Percentiles rank a stretch among this genome's conserved stretches.
Evolutionary conservation across 2,888 invertebrate genomes (phyloP).

Genomic region (Dioctria linearis): DNA sequence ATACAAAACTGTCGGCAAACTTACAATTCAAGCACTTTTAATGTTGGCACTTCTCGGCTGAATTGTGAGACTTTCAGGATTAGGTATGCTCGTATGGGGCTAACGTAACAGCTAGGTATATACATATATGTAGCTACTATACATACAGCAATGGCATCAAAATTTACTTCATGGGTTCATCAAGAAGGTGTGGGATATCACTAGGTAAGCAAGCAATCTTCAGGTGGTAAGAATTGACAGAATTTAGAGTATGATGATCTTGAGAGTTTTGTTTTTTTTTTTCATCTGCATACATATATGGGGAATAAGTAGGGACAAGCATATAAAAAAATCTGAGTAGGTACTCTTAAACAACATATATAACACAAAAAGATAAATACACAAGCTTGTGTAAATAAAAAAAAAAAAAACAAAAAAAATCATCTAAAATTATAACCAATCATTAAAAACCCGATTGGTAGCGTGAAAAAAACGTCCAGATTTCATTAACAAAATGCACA

Average conservation of each 20-base stretch:
- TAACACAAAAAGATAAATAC: no score
- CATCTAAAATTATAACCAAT: conserved; percentile 27
- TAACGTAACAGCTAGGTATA: no score
- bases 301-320: no score
- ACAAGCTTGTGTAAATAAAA: no score
- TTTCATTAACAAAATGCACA: conserved; percentile 53
- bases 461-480: conserved; percentile 21
- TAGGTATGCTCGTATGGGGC: neutral
- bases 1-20: conserved; percentile 13
- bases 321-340: no score
- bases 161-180: neutral
- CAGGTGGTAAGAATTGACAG: no score
- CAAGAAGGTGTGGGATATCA: neutral
- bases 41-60: neutral
- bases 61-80: conserved; percentile 4
- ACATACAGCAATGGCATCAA: neutral
- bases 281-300: no score
- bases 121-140: neutral
- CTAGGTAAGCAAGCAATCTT: no score
- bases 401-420: conserved; percentile 37
- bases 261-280: no score
- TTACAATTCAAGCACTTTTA: neutral
- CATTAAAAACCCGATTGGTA: conserved; percentile 12
- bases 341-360: no score
- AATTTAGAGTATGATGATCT: no score